phyloP scores from a whole-genome alignment of 2,797 vertebrate species.

The Vireo griseus region DNA sequence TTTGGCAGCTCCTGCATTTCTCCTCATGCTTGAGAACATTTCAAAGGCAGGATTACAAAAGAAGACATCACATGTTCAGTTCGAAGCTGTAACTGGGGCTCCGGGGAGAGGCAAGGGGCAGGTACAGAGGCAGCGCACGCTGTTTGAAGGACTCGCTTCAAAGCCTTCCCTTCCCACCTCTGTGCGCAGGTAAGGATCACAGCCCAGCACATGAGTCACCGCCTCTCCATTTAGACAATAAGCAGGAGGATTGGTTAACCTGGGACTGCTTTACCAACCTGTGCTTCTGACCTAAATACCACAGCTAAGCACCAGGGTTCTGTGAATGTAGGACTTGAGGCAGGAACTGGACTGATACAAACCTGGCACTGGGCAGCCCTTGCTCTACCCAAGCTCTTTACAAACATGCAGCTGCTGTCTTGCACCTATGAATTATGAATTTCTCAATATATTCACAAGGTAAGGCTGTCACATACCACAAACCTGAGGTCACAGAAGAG shows the following conservation, averaged over 20 bases:
- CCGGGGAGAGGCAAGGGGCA: not conserved
- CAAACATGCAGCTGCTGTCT: accelerated
- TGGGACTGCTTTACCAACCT: not conserved
- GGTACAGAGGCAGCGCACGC: accelerated
- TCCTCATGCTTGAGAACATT: not conserved
- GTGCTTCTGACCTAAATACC: conserved; percentile 28
- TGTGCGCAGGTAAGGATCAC: not conserved
- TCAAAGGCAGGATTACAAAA: conserved; percentile 23
- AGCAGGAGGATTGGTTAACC: not conserved
- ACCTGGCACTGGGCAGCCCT: not conserved
- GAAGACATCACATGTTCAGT: not conserved
- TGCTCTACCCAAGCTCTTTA: not conserved
- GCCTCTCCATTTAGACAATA: not conserved
- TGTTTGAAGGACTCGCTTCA: not conserved
- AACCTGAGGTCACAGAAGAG: not conserved
- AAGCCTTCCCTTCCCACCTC: not conserved
- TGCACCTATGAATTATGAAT: not conserved
- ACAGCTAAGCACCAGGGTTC: not conserved
- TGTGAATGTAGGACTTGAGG: not conserved
- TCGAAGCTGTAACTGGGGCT: not conserved
- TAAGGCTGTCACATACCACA: not conserved
- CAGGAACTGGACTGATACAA: not conserved
- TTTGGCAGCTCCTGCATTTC: not conserved
- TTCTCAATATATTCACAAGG: not conserved
- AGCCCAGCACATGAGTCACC: not conserved